Percentiles rank a stretch among this genome's conserved stretches.
These are phyloP conservation scores for Salticus scenicus DNA, from an alignment of 2,888 invertebrate genomes.

Conservation along the genomic window DNA sequence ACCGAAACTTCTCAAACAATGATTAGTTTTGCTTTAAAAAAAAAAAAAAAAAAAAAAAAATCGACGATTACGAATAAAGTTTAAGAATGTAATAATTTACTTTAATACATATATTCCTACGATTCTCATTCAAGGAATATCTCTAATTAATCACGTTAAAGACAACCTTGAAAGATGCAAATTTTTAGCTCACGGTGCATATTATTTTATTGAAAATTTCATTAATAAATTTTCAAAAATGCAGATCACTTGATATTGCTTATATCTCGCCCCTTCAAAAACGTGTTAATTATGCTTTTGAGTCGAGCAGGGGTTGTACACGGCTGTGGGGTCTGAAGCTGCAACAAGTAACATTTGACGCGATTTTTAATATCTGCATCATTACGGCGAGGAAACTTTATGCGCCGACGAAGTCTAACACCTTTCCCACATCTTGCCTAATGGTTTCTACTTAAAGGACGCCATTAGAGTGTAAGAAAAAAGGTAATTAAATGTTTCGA, in stretches of 20 bases:
- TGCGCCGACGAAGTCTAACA: slow-evolving; percentile 34
- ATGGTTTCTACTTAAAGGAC: slow-evolving; percentile 51
- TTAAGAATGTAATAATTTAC: too few relatives aligned
- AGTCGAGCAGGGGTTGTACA: neutral
- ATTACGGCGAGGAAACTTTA: slow-evolving; percentile 54
- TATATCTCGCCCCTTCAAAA: slow-evolving; percentile 46
- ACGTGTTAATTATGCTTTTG: slow-evolving; percentile 58
- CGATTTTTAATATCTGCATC: slow-evolving; percentile 65
- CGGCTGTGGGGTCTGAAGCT: slow-evolving; percentile 36
- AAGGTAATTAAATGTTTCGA: slow-evolving; percentile 55
- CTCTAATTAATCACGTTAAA: neutral
- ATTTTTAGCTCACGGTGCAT: neutral
- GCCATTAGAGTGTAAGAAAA: slow-evolving; percentile 54
- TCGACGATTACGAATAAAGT: too few relatives aligned
- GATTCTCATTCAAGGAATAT: neutral
- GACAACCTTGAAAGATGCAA: neutral
- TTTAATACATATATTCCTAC: too few relatives aligned
- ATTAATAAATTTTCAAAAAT: slow-evolving; percentile 38
- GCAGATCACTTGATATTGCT: slow-evolving; percentile 25
- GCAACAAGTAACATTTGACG: slow-evolving; percentile 68
- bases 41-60: too few relatives aligned
- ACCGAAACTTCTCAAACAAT: too few relatives aligned
- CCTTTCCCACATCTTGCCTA: slow-evolving; percentile 52
- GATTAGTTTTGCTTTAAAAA: too few relatives aligned
- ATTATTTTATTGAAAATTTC: slow-evolving; percentile 31